phyloP scores from a whole-genome alignment of 2,797 vertebrate genomes.

The Paedocypris micromegethes region DNA sequence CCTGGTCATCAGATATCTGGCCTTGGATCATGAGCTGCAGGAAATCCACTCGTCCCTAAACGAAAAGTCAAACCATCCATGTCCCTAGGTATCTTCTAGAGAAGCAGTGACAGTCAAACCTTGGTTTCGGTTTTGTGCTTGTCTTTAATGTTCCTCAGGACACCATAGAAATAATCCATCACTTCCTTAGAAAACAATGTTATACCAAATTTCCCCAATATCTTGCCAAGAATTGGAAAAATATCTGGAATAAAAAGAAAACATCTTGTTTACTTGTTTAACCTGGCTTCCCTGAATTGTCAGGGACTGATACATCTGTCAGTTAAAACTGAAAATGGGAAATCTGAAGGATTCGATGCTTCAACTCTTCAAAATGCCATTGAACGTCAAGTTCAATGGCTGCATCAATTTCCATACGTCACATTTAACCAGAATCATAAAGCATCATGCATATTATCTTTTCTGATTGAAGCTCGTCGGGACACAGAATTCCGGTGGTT shows the following conservation, averaged over 20 bases:
- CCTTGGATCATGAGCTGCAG: slow-evolving; percentile 79
- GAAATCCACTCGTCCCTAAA: slow-evolving; percentile 70
- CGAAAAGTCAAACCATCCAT: background rate
- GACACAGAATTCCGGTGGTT: too few species aligned
- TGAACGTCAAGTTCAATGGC: too few species aligned
- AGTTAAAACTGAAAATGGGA: too few species aligned
- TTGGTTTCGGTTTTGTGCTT: slow-evolving; percentile 44
- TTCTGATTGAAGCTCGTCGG: too few species aligned
- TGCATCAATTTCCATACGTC: too few species aligned
- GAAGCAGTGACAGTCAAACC: slow-evolving; percentile 24
- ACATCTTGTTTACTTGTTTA: background rate
- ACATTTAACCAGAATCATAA: too few species aligned
- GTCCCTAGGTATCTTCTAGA: background rate
- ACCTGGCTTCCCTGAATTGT: too few species aligned
- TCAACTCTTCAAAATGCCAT: too few species aligned
- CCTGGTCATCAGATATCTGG: slow-evolving; percentile 54
- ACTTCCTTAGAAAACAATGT: slow-evolving; percentile 44
- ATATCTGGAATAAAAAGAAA: slow-evolving; percentile 53
- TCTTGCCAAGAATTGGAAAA: slow-evolving; percentile 55
- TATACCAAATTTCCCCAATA: slow-evolving; percentile 60
- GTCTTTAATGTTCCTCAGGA: slow-evolving; percentile 66
- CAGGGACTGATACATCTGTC: too few species aligned
- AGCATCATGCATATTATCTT: too few species aligned
- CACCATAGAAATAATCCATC: slow-evolving; percentile 60
- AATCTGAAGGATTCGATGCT: too few species aligned